Evolutionary conservation across 2,113 vertebrate genomes (phyloP), one percentile per base, ranked within the genome.

Genomic region (Cyprinus carpio): DNA sequence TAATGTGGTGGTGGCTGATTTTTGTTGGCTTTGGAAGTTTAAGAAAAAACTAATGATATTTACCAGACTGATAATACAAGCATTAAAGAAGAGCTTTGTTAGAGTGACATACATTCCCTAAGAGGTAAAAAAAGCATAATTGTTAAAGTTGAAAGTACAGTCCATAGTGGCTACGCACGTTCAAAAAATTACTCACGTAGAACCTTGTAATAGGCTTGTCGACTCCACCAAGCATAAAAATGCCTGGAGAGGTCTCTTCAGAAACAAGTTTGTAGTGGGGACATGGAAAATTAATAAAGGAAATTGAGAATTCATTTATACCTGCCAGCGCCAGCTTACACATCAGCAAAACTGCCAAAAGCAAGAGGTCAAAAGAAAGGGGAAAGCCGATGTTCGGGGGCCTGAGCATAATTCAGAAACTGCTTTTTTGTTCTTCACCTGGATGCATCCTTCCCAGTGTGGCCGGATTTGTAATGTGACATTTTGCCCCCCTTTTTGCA

Each of bases 251-350:
- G 89, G 94, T 93, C 91, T 90, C 91, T 90, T 93, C 87, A 91
- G 91, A 94, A 92, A 93, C 92, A 94, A 91, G 93, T 90, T 90
- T 89, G 90, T 89, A 94, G 88, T 89, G 91, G n/a, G n/a, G n/a
- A 94, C 90, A 89, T 91, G 88, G 90, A 90, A 96, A 95, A 96
- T 96, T 95, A 96, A 96, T 95, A 95, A 94, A 91, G 94, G 92
- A 96, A 96, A 95, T 91, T 95, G 94, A 92, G 92, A 95, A 95
- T 93, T 95, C 89, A 94, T 95, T 96, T 95, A 91, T 93, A 94
- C 90, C 88, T 88, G 91, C 88, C 87, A 91, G 83, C 88, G 87
- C 94, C 90, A 92, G 93, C 91, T 94, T 90, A 90, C 88, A 60
- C 91, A 92, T 96, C 93, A 94, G 92, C 91, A 94, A 93, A 94